Evolutionary conservation across 1,140 invertebrate genomes (phyloP).

Genomic region (Temnothorax longispinosus): DNA sequence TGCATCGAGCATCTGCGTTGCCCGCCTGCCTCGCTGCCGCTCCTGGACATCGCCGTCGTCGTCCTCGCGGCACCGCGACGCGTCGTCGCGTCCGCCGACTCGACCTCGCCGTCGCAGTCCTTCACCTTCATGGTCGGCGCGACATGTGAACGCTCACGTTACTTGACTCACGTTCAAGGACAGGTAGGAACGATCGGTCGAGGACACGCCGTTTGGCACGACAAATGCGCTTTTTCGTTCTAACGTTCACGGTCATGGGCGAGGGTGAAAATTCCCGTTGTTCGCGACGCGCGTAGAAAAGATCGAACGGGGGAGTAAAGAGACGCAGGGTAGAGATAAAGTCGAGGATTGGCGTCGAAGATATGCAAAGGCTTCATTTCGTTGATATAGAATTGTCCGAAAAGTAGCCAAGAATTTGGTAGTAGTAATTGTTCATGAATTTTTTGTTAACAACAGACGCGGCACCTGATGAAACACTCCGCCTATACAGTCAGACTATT

Average conservation of each 20-base stretch:
- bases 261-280: neutral
- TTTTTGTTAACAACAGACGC: neutral
- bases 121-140: constrained; percentile 68
- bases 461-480: neutral
- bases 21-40: constrained; percentile 48
- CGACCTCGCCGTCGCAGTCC: constrained; percentile 73
- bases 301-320: too few relatives aligned
- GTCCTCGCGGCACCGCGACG: constrained; percentile 65
- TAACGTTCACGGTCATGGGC: constrained; percentile 22
- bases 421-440: neutral
- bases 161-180: constrained; percentile 32
- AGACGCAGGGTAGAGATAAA: too few relatives aligned
- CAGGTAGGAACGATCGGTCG: constrained; percentile 65
- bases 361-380: neutral
- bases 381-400: neutral
- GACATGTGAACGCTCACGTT: constrained; percentile 49
- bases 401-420: neutral
- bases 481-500: neutral
- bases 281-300: neutral
- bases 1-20: constrained; percentile 69
- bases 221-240: constrained; percentile 52
- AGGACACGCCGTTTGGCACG: constrained; percentile 68
- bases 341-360: neutral
- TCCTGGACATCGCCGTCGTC: constrained; percentile 43
- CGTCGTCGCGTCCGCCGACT: constrained; percentile 36